Conservation (phyloP, 2,797 vertebrate species). For the Pseudochromis fuscus region DNA sequence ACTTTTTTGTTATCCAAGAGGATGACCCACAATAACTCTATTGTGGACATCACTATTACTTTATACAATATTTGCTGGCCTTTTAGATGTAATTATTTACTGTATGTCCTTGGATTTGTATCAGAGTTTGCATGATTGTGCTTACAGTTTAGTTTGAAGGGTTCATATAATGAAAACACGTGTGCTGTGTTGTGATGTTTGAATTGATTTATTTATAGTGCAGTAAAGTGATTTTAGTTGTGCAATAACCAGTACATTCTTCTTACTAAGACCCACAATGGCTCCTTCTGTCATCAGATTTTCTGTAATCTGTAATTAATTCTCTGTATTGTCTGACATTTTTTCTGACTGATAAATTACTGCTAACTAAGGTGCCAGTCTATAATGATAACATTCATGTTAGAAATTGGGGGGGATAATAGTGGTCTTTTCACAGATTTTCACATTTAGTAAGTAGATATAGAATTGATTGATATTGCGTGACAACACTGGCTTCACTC, state of each 20-base stretch:
- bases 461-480: background rate
- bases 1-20: background rate
- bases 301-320: background rate
- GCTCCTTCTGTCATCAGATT: background rate
- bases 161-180: background rate
- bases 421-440: no score
- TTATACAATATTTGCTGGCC: background rate
- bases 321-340: background rate
- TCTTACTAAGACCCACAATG: background rate
- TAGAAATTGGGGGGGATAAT: no score
- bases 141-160: no score
- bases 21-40: no score
- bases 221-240: background rate
- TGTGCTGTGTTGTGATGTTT: background rate
- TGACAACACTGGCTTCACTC: no score
- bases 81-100: background rate
- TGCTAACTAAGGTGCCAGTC: background rate
- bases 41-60: no score
- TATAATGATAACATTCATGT: background rate
- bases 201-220: background rate
- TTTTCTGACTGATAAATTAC: background rate
- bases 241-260: background rate
- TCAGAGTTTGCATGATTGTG: no score
- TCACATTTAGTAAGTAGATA: background rate
- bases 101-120: background rate